Conservation (phyloP, 30 jellyfish, hydroid and myxozoan species). For the Hydractinia echinata region DNA sequence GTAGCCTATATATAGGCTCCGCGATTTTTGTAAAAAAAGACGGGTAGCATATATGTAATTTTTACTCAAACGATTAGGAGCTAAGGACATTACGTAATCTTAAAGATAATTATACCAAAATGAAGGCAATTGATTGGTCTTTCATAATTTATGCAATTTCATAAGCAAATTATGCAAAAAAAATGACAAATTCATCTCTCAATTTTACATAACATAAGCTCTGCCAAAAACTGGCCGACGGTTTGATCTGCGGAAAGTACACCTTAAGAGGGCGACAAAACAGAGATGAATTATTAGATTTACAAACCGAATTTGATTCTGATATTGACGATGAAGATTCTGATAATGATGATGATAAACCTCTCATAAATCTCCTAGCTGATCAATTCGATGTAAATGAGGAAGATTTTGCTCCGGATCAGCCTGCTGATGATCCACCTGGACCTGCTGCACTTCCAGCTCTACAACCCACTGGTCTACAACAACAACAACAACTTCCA, state of each 20-base stretch:
- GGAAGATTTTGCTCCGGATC: background rate
- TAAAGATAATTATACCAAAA: no score
- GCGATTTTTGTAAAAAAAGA: no score
- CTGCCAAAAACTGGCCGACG: no score
- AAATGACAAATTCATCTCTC: no score
- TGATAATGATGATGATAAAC: slow-evolving; percentile 1
- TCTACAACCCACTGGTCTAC: background rate
- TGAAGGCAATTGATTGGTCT: no score
- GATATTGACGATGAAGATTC: background rate
- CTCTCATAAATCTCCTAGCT: background rate
- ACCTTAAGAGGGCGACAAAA: background rate
- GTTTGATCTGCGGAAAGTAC: background rate
- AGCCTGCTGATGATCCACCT: background rate
- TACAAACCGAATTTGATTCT: background rate
- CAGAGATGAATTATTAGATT: background rate
- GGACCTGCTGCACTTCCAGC: background rate
- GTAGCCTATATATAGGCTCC: no score
- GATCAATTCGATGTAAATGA: background rate
- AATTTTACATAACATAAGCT: no score
- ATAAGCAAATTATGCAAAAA: no score
- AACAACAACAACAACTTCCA: background rate
- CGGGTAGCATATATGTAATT: no score
- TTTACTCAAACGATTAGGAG: no score
- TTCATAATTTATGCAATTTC: no score
- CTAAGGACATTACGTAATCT: no score